These are phyloP conservation scores for Pemphredon lugubris DNA, from an alignment of 2,888 invertebrate species.

Conservation along the genomic window DNA sequence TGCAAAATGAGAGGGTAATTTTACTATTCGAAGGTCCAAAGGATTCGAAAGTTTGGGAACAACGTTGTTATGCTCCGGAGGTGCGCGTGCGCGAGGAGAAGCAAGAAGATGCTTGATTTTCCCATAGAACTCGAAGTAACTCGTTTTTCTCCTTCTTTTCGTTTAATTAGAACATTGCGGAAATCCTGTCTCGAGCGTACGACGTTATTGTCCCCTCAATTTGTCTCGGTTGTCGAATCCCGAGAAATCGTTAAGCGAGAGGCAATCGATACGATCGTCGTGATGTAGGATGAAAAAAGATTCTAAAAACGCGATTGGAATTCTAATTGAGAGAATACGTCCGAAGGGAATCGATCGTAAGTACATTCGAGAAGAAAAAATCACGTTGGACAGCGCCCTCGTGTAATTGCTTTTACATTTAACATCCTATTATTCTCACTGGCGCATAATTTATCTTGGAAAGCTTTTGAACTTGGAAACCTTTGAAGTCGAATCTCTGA, in stretches of 20 bases:
- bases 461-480: not conserved
- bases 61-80: no score
- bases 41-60: no score
- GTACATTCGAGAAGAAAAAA: not conserved
- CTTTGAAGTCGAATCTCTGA: not conserved
- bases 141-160: no score
- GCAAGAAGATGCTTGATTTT: slow-evolving; percentile 2
- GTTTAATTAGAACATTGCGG: slow-evolving; percentile 15
- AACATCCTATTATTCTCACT: no score
- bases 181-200: slow-evolving; percentile 14
- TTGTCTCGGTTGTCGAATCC: slow-evolving; percentile 37
- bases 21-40: no score
- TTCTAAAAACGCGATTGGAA: slow-evolving; percentile 3
- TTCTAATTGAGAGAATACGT: slow-evolving; percentile 9
- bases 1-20: no score
- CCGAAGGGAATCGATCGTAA: not conserved
- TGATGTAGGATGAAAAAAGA: not conserved
- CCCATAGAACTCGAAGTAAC: slow-evolving; percentile 10
- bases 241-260: slow-evolving; percentile 23
- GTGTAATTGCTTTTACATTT: not conserved
- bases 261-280: slow-evolving; percentile 21
- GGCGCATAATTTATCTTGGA: not conserved
- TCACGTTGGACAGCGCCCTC: not conserved
- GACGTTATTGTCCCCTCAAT: slow-evolving; percentile 39
- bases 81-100: not conserved